Evolutionary conservation across 2,113 vertebrate genomes (phyloP).

Genomic region (Cryptotis parvus): DNA sequence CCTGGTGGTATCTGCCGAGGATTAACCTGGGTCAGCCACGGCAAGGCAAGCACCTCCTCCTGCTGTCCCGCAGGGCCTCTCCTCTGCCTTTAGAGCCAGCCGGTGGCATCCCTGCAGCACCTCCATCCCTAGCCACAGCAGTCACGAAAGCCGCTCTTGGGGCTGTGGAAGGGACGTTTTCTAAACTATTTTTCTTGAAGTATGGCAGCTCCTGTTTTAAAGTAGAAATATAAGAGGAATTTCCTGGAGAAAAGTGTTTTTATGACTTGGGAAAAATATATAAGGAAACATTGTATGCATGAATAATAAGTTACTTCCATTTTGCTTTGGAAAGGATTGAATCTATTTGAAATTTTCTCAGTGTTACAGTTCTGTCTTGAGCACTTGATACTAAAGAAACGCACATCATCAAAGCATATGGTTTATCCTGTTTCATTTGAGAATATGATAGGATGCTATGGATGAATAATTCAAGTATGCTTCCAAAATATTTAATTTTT

Average conservation of each 20-base stretch:
- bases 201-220: background rate
- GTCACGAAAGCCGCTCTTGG: background rate
- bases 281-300: background rate
- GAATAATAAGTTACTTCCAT: background rate
- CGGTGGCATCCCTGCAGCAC: no score
- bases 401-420: background rate
- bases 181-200: background rate
- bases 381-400: conserved; percentile 19
- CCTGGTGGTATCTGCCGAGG: no score
- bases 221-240: conserved; percentile 25
- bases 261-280: background rate
- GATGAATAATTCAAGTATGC: background rate
- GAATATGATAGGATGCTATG: background rate
- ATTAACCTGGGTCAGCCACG: no score
- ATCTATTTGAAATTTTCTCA: background rate
- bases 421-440: background rate
- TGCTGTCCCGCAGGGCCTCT: no score
- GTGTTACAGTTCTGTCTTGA: background rate
- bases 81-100: no score
- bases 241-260: conserved; percentile 13
- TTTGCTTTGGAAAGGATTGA: conserved; percentile 37
- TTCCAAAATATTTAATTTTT: conserved; percentile 15
- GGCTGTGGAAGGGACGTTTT: background rate
- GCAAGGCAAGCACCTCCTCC: no score
- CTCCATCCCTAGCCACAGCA: background rate